These are phyloP conservation scores for Noctua pronuba DNA, from an alignment of 2,888 invertebrate species.

Conservation along the genomic window DNA sequence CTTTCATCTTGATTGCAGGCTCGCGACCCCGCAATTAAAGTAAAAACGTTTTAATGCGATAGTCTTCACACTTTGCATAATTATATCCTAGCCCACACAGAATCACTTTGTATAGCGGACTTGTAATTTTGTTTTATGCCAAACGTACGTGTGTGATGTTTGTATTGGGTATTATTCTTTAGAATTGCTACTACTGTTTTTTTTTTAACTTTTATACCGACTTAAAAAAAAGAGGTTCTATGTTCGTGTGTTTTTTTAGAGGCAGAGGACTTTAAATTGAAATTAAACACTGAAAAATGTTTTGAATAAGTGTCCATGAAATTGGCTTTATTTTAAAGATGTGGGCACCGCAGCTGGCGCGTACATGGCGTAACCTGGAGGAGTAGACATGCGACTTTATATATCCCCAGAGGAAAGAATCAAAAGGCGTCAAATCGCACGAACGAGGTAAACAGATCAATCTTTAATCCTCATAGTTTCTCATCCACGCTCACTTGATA, in stretches of 20 bases:
- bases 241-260: not conserved
- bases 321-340: too few relatives aligned
- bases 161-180: not conserved
- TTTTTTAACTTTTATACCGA: not conserved
- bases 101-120: conserved; percentile 30
- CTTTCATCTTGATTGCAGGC: conserved; percentile 82
- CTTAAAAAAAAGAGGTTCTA: not conserved
- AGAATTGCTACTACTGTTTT: not conserved
- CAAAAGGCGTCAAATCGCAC: too few relatives aligned
- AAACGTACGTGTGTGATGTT: not conserved
- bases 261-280: too few relatives aligned
- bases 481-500: too few relatives aligned
- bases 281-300: too few relatives aligned
- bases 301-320: too few relatives aligned
- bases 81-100: conserved; percentile 53
- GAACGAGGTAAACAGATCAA: too few relatives aligned
- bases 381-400: too few relatives aligned
- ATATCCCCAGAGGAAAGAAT: too few relatives aligned
- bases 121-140: not conserved
- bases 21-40: conserved; percentile 73
- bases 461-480: too few relatives aligned
- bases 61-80: conserved; percentile 74
- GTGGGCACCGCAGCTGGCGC: too few relatives aligned
- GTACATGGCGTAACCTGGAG: too few relatives aligned
- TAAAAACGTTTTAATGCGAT: conserved; percentile 72